Conservation (phyloP, 2,797 vertebrate species). For the Allobates femoralis region DNA sequence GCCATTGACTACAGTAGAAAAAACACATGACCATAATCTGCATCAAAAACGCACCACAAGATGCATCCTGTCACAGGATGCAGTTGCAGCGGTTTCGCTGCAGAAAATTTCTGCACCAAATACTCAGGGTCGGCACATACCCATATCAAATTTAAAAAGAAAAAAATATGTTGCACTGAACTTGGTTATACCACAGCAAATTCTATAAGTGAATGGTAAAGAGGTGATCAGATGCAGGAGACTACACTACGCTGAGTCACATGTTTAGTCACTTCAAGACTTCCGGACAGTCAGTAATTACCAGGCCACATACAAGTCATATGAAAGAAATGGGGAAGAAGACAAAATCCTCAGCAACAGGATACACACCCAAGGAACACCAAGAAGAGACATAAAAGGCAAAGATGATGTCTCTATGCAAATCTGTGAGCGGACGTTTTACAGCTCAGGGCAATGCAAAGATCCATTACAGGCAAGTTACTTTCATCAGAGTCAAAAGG, state of each 20-base stretch:
- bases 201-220: neutral
- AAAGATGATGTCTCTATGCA: neutral
- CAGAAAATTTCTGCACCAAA: no score
- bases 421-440: slow-evolving; percentile 17
- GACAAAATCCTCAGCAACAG: slow-evolving; percentile 24
- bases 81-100: neutral
- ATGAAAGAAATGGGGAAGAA: neutral
- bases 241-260: neutral
- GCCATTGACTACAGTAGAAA: no score
- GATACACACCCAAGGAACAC: slow-evolving; percentile 50
- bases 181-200: no score
- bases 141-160: no score
- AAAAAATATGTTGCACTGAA: no score
- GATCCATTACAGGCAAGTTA: neutral
- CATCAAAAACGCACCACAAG: no score
- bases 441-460: neutral
- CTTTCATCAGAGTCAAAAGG: slow-evolving; percentile 8
- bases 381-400: slow-evolving; percentile 26
- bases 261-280: slow-evolving; percentile 37
- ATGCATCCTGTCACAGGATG: neutral
- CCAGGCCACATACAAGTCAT: neutral
- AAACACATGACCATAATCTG: no score
- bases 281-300: slow-evolving; percentile 36
- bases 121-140: no score
- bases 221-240: neutral